Percentiles rank a stretch among this genome's conserved stretches.
Evolutionary conservation across 2,797 vertebrate species (phyloP).

Genomic region (Thamnophis elegans): DNA sequence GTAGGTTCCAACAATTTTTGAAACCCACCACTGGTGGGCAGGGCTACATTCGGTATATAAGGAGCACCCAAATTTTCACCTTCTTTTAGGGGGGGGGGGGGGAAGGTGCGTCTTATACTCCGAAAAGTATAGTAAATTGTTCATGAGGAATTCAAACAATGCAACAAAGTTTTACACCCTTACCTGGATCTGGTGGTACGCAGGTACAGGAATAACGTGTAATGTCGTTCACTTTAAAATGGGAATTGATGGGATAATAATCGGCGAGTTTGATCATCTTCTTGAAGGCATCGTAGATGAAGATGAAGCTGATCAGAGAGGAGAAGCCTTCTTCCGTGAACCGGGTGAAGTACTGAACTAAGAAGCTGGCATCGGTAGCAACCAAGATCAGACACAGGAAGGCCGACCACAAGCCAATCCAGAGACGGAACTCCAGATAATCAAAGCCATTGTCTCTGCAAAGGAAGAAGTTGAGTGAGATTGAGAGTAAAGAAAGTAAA

Average conservation of each 20-base stretch:
- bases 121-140: no score
- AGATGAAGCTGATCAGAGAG: constrained; percentile 99
- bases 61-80: no score
- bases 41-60: no score
- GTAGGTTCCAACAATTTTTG: no score
- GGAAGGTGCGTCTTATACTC: no score
- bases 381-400: constrained; percentile 90
- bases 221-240: constrained; percentile 80
- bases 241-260: constrained; percentile 89
- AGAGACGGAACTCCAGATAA: constrained; percentile 96
- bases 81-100: no score
- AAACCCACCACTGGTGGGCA: no score
- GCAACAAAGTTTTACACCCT: constrained; percentile 39
- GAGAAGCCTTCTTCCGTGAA: constrained; percentile 99
- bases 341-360: constrained; percentile 98
- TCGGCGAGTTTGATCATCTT: constrained; percentile 95
- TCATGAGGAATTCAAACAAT: not conserved
- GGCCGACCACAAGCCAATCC: constrained; percentile 97
- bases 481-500: not conserved
- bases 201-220: constrained; percentile 90
- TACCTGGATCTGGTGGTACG: constrained; percentile 81
- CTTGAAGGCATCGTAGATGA: constrained; percentile 98
- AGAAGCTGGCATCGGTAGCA: constrained; percentile 92
- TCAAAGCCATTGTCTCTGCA: constrained; percentile 87
- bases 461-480: not conserved